phyloP scores from a whole-genome alignment of 2,797 vertebrate species.

The Syngnathus rostellatus region DNA sequence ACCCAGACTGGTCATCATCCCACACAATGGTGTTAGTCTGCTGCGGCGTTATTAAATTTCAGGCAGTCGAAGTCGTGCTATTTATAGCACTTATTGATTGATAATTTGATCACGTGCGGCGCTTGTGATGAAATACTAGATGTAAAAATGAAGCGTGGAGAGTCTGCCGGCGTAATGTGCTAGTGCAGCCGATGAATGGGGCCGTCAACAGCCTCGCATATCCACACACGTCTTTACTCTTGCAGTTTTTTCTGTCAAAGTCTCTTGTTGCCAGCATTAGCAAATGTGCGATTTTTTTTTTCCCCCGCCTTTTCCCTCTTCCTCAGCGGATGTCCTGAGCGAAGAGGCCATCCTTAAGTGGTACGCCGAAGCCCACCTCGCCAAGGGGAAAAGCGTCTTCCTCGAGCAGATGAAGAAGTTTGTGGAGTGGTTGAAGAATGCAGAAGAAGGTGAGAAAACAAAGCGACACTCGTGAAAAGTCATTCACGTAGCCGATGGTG shows the following conservation, averaged over 20 bases:
- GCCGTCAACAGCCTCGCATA: not conserved
- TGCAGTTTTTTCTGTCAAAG: not conserved
- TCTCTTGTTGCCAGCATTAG: not conserved
- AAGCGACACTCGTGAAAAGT: too few species aligned
- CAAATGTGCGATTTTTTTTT: not conserved
- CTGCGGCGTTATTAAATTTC: not conserved
- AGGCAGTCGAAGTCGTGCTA: not conserved
- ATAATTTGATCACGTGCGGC: not conserved
- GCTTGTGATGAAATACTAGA: not conserved
- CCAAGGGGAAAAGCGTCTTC: slow-evolving; percentile 92
- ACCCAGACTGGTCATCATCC: too few species aligned
- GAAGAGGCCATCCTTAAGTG: slow-evolving; percentile 96
- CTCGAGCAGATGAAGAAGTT: slow-evolving; percentile 98
- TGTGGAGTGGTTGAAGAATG: slow-evolving; percentile 95
- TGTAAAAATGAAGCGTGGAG: not conserved
- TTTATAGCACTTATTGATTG: not conserved
- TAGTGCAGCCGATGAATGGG: not conserved
- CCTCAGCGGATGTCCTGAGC: slow-evolving; percentile 87
- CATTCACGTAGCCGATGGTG: too few species aligned
- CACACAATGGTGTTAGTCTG: too few species aligned
- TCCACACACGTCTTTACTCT: not conserved
- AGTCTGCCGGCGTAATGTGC: not conserved
- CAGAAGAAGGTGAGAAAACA: slow-evolving; percentile 80
- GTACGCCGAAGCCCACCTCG: slow-evolving; percentile 86
- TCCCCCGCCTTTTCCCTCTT: not conserved